These are phyloP conservation scores for Ariolimax columbianus DNA, from an alignment of 2,888 invertebrate species.

Conservation along the genomic window DNA sequence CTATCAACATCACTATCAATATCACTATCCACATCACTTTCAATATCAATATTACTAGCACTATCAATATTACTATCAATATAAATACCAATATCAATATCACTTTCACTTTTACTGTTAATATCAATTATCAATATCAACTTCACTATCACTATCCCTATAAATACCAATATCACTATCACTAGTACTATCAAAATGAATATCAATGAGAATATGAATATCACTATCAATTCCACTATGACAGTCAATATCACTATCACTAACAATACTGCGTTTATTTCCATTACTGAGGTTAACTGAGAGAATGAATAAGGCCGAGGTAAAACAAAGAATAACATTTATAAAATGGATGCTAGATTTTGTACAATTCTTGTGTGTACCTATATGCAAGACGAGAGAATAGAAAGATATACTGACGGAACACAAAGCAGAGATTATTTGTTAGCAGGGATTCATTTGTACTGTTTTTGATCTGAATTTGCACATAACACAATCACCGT, in stretches of 20 bases:
- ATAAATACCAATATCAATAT: neutral
- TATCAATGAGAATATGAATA: neutral
- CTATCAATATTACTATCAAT: neutral
- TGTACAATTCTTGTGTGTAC: no score
- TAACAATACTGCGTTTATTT: no score
- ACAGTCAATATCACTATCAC: neutral
- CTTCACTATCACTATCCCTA: neutral
- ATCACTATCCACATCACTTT: neutral
- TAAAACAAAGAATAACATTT: no score
- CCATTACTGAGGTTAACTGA: no score
- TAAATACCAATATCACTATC: neutral
- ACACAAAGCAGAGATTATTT: no score
- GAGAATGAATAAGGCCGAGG: no score
- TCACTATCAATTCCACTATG: neutral
- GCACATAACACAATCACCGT: no score
- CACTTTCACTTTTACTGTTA: neutral
- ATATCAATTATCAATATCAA: neutral
- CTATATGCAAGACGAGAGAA: no score
- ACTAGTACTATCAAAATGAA: neutral
- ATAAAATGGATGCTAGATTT: no score
- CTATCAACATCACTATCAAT: neutral
- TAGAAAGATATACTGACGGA: no score
- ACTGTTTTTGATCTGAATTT: no score
- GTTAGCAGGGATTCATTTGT: no score
- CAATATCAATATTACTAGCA: neutral